Percentiles rank a stretch among this genome's conserved stretches.
phyloP scores from a whole-genome alignment of 1,140 invertebrate genomes.

The Drosophila triauraria region DNA sequence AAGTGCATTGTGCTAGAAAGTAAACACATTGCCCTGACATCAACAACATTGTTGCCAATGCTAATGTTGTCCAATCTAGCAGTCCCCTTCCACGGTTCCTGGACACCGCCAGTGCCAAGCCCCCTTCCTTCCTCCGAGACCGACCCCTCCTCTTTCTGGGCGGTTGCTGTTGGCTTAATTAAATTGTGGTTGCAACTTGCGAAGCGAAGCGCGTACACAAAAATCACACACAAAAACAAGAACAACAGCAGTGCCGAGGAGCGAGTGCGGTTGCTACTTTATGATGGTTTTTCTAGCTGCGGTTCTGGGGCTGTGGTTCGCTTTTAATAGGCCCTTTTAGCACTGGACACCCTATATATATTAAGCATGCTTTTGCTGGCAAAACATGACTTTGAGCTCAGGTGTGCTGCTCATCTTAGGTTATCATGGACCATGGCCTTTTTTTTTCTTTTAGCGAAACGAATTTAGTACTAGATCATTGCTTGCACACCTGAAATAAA shows the following conservation, averaged over 20 bases:
- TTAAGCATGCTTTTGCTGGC: too few relatives aligned
- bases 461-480: neutral
- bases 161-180: conserved; percentile 79
- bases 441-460: neutral
- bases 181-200: conserved; percentile 80
- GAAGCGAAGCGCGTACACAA: conserved; percentile 82
- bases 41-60: conserved; percentile 56
- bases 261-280: conserved; percentile 33
- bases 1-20: conserved; percentile 26
- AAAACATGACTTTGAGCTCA: conserved; percentile 6
- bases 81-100: conserved; percentile 7
- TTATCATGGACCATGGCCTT: neutral
- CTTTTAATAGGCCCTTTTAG: conserved; percentile 29
- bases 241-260: conserved; percentile 27
- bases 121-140: conserved; percentile 12
- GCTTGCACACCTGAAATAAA: neutral
- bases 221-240: conserved; percentile 63
- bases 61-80: conserved; percentile 49
- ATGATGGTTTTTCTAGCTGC: conserved; percentile 35
- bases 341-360: conserved; percentile 11
- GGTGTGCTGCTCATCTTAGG: neutral
- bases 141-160: conserved; percentile 20
- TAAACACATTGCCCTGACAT: conserved; percentile 56
- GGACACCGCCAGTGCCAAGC: conserved; percentile 6
- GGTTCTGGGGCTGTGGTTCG: conserved; percentile 23